Evolutionary conservation across 2,888 invertebrate species (phyloP), one percentile per base, ranked within the genome.

Genomic region (Luperina testacea): DNA sequence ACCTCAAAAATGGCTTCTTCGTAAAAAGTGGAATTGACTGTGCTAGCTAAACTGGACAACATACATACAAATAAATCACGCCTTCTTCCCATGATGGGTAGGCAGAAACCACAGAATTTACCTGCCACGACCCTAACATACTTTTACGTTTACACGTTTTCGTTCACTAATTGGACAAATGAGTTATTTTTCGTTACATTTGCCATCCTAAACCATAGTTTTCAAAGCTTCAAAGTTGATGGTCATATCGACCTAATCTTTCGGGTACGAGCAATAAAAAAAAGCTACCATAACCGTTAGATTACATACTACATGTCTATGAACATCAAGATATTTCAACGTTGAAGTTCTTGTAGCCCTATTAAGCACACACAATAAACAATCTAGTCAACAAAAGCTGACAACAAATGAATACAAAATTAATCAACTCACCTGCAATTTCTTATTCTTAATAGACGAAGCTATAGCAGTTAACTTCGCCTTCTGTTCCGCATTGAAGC

Each of bases 401-500:
- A n/a, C n/a, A n/a, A n/a, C 11, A 1, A n/a, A 57, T 32, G 8
- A 51, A 42, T 11, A 72, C 38, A 17, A 77, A 67, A 61, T 61
- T 45, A 53, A 59, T 65, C 1, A 77, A 75, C 59, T 87, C 91
- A 96, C 97, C 94, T 97, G 97, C 78, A 97, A 91, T 90, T 96
- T 97, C 88, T 96, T 97, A 77, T 93, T 97, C 89, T 96, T 96
- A 51, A 96, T 92, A 24, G 91, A 91, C 7, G 94, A 95, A 79
- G 95, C 97, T 94, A 94, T 91, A 79, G 91, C 97, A 9, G 91
- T 91, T 27, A 98, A 92, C 72, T 95, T 95, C 15, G 97, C 94
- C 88, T 96, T 97, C 89, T 98, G 98, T 68, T 97, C 96, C 0
- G 90, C 92, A 75, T 92, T 96, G 90, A 97, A 97, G 59, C 93